Base-by-base conservation (phyloP, 2,113 vertebrate species). In the Casuarius casuarius region DNA sequence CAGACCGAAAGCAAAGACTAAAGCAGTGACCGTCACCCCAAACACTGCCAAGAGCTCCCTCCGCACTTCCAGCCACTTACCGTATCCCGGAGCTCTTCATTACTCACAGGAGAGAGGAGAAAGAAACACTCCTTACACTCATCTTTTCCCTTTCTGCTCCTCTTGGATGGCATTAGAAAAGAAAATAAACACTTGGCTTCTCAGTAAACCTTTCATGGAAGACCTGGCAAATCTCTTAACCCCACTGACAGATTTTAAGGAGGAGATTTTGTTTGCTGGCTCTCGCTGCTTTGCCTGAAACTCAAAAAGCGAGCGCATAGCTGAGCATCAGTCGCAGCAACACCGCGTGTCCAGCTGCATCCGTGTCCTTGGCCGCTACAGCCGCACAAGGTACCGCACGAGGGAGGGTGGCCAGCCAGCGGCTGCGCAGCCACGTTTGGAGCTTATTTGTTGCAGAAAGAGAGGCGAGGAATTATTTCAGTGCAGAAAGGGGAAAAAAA, bases 361-460 rank as follows among this genome's bases (percentile, higher is more conserved):
- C 5, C 0, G 9, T 7, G 59, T 14, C 56, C 92, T 16, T 1
- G 0, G 31, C 38, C 49, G 26, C 2, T 0, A 3, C 8, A 4
- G 8, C 70, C 2, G 1, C 25, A 28, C 22, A 33, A 48, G 38
- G 54, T 20, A 17, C 42, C 4, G 40, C 58, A 14, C 0, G 0
- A 7, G n/a, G 33, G 5, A 46, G 2, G 1, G 12, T 54, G 49
- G 59, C 38, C 44, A 66, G 58, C 59, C 9, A 29, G 18, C 38
- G 42, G 80, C 70, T 8, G 14, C 29, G 35, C 49, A 48, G 52
- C 12, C 48, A 13, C 0, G 0, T 25, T 25, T 22, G 28, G 42
- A 59, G 59, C 18, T 76, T 20, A 28, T 31, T 74, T 51, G 25
- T 28, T 5, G 0, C 68, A 58, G 49, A 51, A 68, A 84, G 19